A percentile compares a stretch with the other conserved stretches of the same genome.
phyloP scores from a whole-genome alignment of 2,113 vertebrate species.

The Paedocypris sp. region DNA sequence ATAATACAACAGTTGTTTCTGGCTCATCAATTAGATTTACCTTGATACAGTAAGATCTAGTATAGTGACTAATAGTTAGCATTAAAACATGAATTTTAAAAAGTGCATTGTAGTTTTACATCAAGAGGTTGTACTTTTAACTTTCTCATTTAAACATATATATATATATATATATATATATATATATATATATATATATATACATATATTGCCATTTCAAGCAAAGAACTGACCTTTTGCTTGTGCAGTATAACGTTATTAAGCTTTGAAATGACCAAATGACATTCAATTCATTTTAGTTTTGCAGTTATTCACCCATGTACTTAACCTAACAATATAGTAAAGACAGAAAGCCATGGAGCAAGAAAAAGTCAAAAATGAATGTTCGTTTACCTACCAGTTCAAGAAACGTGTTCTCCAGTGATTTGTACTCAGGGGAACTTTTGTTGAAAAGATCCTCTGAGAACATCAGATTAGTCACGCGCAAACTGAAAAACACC shows the following conservation, averaged over 20 bases:
- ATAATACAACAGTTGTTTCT: not conserved
- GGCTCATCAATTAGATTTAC: not conserved
- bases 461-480: constrained; percentile 87
- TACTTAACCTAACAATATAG: constrained; percentile 37
- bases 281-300: not conserved
- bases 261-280: not conserved
- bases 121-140: no score
- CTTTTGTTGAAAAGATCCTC: constrained; percentile 85
- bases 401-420: constrained; percentile 82
- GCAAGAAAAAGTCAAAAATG: constrained; percentile 41
- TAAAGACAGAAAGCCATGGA: constrained; percentile 43
- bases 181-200: no score
- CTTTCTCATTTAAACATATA: no score
- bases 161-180: no score
- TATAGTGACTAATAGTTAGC: no score
- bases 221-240: no score
- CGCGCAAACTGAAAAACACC: constrained; percentile 88
- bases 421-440: constrained; percentile 76
- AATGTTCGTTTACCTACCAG: constrained; percentile 75
- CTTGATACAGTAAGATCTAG: no score
- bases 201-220: no score
- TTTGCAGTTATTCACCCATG: not conserved
- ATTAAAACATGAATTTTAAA: no score
- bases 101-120: no score
- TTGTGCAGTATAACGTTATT: not conserved